These are phyloP conservation scores for Dasypus novemcinctus DNA, from an alignment of 2,113 vertebrate species.

Conservation along the genomic window DNA sequence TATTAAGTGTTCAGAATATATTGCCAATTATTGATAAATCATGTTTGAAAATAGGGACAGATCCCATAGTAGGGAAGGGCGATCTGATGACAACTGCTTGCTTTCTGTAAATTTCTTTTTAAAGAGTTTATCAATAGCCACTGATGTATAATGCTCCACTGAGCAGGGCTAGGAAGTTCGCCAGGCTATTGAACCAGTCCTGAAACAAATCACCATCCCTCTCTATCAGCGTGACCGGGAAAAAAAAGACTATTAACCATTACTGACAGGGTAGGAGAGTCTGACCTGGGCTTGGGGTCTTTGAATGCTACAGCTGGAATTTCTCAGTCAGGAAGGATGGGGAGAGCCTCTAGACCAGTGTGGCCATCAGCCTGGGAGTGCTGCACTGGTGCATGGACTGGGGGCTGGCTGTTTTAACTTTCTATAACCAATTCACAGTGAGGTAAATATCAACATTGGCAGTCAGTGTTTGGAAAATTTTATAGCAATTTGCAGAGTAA, in stretches of 20 bases:
- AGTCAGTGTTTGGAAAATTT: not conserved
- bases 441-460: not conserved
- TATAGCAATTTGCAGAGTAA: not conserved
- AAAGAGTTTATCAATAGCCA: not conserved
- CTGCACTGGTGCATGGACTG: not conserved
- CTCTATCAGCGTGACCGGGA: not conserved
- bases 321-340: not conserved
- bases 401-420: not conserved
- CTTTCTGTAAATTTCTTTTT: not conserved
- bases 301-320: not conserved
- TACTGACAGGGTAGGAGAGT: not conserved
- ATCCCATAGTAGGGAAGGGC: not conserved
- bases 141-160: not conserved
- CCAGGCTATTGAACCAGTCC: not conserved
- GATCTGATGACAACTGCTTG: not conserved
- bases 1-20: not conserved
- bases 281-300: not conserved
- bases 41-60: not conserved
- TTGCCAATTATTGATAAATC: not conserved
- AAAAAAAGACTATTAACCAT: not conserved
- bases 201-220: not conserved
- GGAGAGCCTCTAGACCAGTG: not conserved
- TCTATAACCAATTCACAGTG: not conserved
- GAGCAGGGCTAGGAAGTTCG: not conserved
- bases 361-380: too few species aligned